Evolutionary conservation across 2,888 invertebrate genomes (phyloP), one percentile per base, ranked within the genome.

Genomic region (Agrotis clavis): DNA sequence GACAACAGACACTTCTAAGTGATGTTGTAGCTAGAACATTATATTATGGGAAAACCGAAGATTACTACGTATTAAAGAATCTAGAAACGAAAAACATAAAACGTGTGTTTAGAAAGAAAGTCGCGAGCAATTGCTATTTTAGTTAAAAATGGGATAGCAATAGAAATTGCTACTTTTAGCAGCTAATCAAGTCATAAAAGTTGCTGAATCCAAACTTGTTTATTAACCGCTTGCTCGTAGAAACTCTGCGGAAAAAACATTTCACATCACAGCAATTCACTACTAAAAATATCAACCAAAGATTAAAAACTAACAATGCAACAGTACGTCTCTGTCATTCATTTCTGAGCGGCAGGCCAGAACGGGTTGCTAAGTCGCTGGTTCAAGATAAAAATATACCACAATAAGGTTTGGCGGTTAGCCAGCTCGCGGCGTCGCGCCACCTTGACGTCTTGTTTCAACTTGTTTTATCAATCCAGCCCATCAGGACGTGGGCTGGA

Each of bases 381-480:
- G 53, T 71, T 76, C 51, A 53, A 73, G 81, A 83, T 81, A 83
- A 78, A 86, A 86, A 83, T 81, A 83, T 50, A 79, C 62, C 69
- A 77, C 83, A 74, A 61, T 83, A 78, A 60, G 50, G 57, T 74
- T 86, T 84, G 86, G 86, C 79, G 6, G 67, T 21, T 9, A 77
- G 84, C 84, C 86, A 84, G 77, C 66, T 56, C 59, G 70, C 63
- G 60, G 30, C 67, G 78, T 82, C 62, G 77, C 68, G 74, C 66
- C 73, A 79, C 81, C 76, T 81, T 80, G 79, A 83, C 69, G 76
- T 79, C 76, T 83, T 81, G 84, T 81, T 80, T 82, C 81, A 84
- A 85, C 82, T 85, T 80, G 80, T 86, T 84, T 88, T 89, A 89
- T 87, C 88, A 79, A 86, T 83, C 71, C 85, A 87, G 85, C 82